Evolutionary conservation across 2,888 invertebrate species (phyloP).

Genomic region (Eristalis tenax): DNA sequence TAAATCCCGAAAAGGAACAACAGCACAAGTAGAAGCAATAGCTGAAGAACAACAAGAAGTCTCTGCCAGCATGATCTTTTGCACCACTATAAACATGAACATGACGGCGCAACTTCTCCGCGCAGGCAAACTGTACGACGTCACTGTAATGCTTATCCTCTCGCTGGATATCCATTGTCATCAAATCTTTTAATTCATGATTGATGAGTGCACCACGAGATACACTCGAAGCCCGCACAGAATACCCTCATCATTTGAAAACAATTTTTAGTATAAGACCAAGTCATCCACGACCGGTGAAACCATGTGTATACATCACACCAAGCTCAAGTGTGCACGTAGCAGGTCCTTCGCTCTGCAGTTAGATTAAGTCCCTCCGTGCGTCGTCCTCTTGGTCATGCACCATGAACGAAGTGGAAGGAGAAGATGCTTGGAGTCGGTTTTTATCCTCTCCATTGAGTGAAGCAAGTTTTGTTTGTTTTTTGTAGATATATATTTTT

Average conservation of each 20-base stretch:
- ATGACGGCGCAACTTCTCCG: too few relatives aligned
- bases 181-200: neutral
- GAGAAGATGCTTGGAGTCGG: neutral
- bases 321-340: conserved; percentile 16
- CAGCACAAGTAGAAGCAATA: too few relatives aligned
- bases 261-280: conserved; percentile 57
- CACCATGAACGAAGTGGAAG: conserved; percentile 28
- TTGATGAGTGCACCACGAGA: neutral
- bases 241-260: neutral
- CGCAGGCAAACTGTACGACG: too few relatives aligned
- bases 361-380: conserved; percentile 53
- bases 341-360: conserved; percentile 17
- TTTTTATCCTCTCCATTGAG: neutral
- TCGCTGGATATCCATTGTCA: too few relatives aligned
- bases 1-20: too few relatives aligned
- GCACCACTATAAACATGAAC: too few relatives aligned
- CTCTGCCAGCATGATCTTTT: too few relatives aligned
- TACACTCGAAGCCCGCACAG: neutral
- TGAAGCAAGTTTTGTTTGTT: conserved; percentile 27
- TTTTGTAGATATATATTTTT: neutral
- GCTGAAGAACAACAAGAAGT: too few relatives aligned
- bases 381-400: conserved; percentile 6
- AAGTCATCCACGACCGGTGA: neutral
- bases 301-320: conserved; percentile 28
- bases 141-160: too few relatives aligned